Conservation (phyloP, 2,888 invertebrate species). For the Stomorhina lunata region DNA sequence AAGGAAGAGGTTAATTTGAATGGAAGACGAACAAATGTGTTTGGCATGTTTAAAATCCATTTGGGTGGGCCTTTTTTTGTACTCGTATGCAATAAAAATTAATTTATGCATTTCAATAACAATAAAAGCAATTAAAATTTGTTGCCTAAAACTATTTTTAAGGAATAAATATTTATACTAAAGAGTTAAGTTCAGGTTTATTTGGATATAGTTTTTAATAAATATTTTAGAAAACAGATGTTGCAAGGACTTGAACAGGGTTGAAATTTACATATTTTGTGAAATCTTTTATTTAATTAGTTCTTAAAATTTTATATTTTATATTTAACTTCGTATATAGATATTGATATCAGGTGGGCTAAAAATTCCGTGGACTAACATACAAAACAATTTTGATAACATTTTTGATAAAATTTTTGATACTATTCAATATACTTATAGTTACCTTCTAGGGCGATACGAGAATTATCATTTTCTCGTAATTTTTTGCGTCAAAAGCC, state of each 20-base stretch:
- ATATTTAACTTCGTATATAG: too few species aligned
- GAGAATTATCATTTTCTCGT: too few species aligned
- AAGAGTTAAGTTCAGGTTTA: constrained; percentile 9
- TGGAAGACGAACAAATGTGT: constrained; percentile 36
- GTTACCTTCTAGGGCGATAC: too few species aligned
- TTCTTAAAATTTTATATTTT: too few species aligned
- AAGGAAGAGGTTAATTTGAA: background rate
- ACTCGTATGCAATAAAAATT: constrained; percentile 63
- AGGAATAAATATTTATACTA: constrained; percentile 18
- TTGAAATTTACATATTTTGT: constrained; percentile 20
- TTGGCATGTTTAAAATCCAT: constrained; percentile 61
- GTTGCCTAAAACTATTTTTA: constrained; percentile 44
- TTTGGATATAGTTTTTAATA: constrained; percentile 17
- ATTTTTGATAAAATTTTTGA: background rate
- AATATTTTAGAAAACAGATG: constrained; percentile 38
- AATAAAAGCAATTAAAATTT: constrained; percentile 72
- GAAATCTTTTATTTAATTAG: constrained; percentile 59
- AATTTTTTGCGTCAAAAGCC: too few species aligned
- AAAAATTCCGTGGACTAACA: too few species aligned
- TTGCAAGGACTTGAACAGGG: constrained; percentile 35
- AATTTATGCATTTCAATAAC: constrained; percentile 78
- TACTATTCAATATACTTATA: too few species aligned
- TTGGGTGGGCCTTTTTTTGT: constrained; percentile 13
- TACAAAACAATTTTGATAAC: constrained; percentile 32
- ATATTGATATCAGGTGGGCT: too few species aligned